Evolutionary conservation across 2,888 invertebrate genomes (phyloP).

Genomic region (Lycia hirtaria): DNA sequence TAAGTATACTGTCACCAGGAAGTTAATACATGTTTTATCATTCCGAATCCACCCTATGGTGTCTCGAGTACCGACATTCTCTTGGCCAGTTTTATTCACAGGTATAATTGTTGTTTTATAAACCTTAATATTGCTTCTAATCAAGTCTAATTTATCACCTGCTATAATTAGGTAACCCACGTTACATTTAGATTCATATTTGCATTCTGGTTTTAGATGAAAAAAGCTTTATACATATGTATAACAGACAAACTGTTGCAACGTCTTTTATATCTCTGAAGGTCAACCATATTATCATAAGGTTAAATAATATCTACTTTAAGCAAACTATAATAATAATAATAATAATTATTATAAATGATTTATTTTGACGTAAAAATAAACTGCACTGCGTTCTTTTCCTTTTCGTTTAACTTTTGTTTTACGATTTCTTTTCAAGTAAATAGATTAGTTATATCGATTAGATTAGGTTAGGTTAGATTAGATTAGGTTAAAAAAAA

Average conservation of each 20-base stretch:
- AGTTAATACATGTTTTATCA: no score
- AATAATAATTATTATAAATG: neutral
- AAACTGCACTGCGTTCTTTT: neutral
- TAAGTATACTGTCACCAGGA: no score
- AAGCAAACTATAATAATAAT: neutral
- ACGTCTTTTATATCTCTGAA: neutral
- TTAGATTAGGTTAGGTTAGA: no score
- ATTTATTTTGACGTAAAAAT: neutral
- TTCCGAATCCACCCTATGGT: no score
- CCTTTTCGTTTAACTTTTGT: neutral
- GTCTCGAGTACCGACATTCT: no score
- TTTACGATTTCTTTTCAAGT: no score
- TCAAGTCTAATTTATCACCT: neutral
- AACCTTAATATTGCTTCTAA: neutral
- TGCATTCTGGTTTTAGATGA: slow-evolving; percentile 3
- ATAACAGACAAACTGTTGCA: neutral
- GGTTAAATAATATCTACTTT: neutral
- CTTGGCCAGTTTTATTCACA: neutral
- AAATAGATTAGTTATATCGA: no score
- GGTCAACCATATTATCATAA: neutral
- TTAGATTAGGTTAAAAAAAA: no score
- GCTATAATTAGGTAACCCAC: neutral
- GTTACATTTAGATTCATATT: slow-evolving; percentile 1
- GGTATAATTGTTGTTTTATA: no score
- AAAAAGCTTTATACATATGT: neutral